Conservation (phyloP, 2,113 vertebrate genomes). For the Cyprinodon tularosa region DNA sequence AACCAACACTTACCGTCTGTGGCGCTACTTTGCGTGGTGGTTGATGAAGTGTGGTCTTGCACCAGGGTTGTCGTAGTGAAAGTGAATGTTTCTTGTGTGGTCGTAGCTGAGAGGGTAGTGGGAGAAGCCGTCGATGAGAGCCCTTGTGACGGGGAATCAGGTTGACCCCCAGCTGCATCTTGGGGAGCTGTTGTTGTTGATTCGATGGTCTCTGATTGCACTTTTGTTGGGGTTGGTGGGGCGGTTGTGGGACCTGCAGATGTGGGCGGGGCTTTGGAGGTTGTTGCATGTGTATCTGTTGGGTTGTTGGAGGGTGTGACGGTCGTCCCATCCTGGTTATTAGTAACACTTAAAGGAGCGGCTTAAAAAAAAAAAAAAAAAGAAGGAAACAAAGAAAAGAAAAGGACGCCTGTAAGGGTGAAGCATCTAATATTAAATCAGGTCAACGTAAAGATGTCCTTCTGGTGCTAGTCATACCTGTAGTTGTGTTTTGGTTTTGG, state of each 20-base stretch:
- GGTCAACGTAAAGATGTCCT: not conserved
- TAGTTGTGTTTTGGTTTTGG: constrained; percentile 65
- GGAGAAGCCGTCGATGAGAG: constrained; percentile 15
- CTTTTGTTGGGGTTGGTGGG: constrained; percentile 1
- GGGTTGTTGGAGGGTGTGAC: constrained; percentile 29
- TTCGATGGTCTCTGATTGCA: not conserved
- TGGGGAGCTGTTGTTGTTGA: constrained; percentile 3
- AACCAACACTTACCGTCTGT: constrained; percentile 47
- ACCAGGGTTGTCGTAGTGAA: not conserved
- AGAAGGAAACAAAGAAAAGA: constrained; percentile 3
- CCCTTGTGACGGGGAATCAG: constrained; percentile 14
- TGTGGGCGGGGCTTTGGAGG: constrained; percentile 29
- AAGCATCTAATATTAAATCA: not conserved
- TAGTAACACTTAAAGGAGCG: constrained; percentile 52
- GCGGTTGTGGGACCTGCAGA: not conserved
- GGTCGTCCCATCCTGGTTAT: constrained; percentile 41
- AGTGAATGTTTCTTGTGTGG: not conserved
- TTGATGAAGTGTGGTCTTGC: constrained; percentile 38
- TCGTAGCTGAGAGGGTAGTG: not conserved
- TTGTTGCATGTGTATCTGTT: constrained; percentile 18
- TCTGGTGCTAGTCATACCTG: constrained; percentile 74
- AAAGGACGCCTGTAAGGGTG: not conserved
- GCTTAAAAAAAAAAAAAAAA: not conserved
- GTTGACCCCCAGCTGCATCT: constrained; percentile 7
- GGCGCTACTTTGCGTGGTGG: constrained; percentile 26